Conservation (phyloP, 2,797 vertebrate genomes). For the Acridotheres tristis region DNA sequence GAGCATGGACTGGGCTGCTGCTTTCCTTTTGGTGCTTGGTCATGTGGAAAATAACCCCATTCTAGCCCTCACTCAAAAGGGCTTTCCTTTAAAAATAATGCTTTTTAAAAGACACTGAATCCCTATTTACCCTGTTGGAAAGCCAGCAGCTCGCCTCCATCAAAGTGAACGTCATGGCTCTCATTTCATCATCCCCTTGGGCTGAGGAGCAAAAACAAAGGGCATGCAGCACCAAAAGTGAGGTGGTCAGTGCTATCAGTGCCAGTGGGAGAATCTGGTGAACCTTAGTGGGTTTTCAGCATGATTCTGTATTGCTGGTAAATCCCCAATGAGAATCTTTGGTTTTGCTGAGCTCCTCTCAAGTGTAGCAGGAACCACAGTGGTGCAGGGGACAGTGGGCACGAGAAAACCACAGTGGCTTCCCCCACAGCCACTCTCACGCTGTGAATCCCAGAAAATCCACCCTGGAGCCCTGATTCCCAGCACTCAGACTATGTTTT, state of each 20-base stretch:
- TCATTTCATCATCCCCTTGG: conserved; percentile 21
- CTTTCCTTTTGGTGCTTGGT: conserved; percentile 40
- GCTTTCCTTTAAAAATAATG: conserved; percentile 44
- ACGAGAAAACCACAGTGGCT: background rate
- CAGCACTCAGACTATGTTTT: background rate
- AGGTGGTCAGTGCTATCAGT: background rate
- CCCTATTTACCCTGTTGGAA: background rate
- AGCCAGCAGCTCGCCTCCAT: conserved; percentile 5
- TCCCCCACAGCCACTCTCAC: background rate
- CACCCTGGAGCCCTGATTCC: background rate
- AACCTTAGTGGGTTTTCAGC: background rate
- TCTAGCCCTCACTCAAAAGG: conserved; percentile 33
- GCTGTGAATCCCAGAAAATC: background rate
- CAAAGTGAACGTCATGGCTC: background rate
- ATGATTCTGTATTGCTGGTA: background rate
- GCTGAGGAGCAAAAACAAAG: background rate
- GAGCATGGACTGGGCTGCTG: background rate
- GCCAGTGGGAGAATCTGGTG: background rate
- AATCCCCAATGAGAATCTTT: background rate
- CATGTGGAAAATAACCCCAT: conserved; percentile 59
- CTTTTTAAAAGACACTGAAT: conserved; percentile 36
- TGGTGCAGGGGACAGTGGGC: background rate
- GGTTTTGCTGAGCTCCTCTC: background rate
- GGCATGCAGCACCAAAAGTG: background rate
- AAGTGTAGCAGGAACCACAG: background rate